phyloP scores from a whole-genome alignment of 2,888 invertebrate genomes.

The Sesia bembeciformis region DNA sequence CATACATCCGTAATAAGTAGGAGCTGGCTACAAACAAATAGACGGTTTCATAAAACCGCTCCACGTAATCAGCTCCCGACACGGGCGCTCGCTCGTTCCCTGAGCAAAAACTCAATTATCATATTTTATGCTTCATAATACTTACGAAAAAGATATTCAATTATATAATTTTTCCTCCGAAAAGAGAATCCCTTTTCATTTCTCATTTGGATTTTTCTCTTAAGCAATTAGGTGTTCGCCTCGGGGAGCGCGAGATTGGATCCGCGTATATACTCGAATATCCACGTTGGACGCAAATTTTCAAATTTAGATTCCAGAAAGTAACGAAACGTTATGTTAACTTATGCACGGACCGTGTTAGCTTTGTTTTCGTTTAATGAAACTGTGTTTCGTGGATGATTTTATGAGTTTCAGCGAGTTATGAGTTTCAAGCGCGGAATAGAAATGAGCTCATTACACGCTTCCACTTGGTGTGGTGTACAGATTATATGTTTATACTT shows the following conservation, averaged over 20 bases:
- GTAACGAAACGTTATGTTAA: constrained; percentile 57
- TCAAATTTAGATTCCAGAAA: constrained; percentile 67
- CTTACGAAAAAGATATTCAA: constrained; percentile 72
- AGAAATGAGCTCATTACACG: constrained; percentile 45
- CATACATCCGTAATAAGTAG: no score
- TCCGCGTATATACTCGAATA: constrained; percentile 44
- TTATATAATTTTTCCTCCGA: constrained; percentile 72
- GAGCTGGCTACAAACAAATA: no score
- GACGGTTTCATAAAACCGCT: no score
- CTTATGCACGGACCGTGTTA: constrained; percentile 53
- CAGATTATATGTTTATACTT: constrained; percentile 30
- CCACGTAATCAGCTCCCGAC: neutral
- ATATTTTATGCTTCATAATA: constrained; percentile 74
- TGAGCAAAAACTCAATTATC: constrained; percentile 70
- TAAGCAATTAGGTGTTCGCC: constrained; percentile 67
- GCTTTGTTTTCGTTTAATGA: constrained; percentile 62
- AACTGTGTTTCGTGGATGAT: constrained; percentile 55
- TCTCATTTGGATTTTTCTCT: constrained; percentile 75
- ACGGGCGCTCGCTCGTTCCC: constrained; percentile 25
- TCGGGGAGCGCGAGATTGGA: constrained; percentile 54
- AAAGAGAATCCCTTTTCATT: constrained; percentile 72
- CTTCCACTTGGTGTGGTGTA: constrained; percentile 22
- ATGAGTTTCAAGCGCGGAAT: constrained; percentile 44
- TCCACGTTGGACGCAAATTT: constrained; percentile 41
- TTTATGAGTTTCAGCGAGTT: constrained; percentile 55